These are phyloP conservation scores for Cercocebus atys DNA, from an alignment of 2,113 vertebrate genomes.

Conservation along the genomic window DNA sequence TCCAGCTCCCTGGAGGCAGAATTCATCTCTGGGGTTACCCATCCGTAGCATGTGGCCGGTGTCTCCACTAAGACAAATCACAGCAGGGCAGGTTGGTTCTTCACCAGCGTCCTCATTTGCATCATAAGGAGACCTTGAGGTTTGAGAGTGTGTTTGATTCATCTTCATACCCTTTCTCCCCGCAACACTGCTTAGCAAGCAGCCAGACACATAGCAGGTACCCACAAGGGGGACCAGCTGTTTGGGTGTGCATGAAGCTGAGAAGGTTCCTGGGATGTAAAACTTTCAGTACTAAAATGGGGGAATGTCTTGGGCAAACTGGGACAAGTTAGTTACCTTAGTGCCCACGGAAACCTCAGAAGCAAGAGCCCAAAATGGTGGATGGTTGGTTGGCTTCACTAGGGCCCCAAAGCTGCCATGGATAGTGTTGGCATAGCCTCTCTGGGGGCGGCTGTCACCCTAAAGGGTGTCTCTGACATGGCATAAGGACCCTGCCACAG, in stretches of 20 bases:
- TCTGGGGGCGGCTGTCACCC: neutral
- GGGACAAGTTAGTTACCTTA: neutral
- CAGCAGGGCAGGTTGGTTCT: neutral
- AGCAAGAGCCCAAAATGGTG: neutral
- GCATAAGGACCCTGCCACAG: neutral
- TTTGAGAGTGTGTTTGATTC: neutral
- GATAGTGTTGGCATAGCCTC: fast-evolving
- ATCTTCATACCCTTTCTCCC: neutral
- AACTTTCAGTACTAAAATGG: neutral
- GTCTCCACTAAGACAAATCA: neutral
- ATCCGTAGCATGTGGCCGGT: neutral
- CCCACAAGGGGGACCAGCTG: neutral
- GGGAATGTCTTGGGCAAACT: neutral
- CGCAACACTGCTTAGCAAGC: neutral
- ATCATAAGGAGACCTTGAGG: neutral
- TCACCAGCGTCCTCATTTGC: neutral
- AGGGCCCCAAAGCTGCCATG: neutral
- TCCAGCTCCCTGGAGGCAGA: neutral
- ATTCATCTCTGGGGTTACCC: neutral
- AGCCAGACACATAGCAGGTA: neutral
- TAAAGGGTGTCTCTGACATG: fast-evolving
- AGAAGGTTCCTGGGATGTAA: neutral
- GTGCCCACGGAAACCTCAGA: neutral
- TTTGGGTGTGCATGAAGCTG: neutral
- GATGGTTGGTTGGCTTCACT: neutral